Conservation (phyloP, 2,113 vertebrate species). For the Chlamydotis undulata region DNA sequence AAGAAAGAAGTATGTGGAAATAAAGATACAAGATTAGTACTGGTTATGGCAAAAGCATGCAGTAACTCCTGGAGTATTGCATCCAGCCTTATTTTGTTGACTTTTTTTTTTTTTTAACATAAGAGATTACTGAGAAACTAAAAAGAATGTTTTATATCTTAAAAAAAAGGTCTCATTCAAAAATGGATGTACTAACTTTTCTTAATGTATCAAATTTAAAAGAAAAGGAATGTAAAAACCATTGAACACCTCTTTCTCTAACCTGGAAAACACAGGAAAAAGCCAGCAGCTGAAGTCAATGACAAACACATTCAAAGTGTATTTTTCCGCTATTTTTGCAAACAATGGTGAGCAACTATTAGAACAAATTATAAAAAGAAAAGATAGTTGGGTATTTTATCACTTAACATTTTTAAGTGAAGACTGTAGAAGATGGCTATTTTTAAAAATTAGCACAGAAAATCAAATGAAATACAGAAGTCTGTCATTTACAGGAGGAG, state of each 20-base stretch:
- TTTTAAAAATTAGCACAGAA: background rate
- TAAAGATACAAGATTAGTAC: background rate
- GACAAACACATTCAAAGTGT: background rate
- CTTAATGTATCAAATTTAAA: background rate
- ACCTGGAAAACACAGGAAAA: background rate
- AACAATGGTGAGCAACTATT: background rate
- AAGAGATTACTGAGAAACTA: background rate
- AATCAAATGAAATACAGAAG: background rate
- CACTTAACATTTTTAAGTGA: background rate
- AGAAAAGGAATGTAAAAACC: background rate
- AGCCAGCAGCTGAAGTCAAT: background rate
- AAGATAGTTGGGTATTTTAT: accelerated
- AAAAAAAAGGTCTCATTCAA: background rate
- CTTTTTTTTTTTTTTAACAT: background rate
- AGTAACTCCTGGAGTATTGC: background rate
- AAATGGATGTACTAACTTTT: background rate
- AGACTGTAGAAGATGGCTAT: background rate
- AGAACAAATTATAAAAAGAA: background rate
- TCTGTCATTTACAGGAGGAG: background rate
- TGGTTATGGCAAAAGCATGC: background rate
- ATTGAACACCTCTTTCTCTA: background rate
- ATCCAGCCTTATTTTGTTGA: background rate
- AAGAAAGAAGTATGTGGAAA: background rate
- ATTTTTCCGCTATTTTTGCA: background rate
- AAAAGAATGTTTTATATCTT: background rate